Conservation (phyloP, 2,113 vertebrate genomes). For the Gavia stellata region DNA sequence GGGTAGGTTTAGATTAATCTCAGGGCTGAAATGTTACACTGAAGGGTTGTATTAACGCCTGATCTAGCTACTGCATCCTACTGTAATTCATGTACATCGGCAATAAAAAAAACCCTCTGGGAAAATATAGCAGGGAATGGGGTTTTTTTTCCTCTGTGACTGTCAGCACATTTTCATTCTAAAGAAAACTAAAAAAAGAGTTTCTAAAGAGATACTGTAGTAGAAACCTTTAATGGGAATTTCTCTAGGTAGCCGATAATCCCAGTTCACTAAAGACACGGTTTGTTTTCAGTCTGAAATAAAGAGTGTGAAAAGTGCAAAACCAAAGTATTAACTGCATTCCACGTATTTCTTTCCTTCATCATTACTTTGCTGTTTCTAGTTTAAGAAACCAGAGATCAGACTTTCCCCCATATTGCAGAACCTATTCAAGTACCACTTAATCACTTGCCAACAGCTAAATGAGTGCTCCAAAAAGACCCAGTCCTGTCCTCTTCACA, state of each 20-base stretch:
- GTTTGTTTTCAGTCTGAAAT: constrained; percentile 10
- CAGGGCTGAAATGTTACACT: neutral
- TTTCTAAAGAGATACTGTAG: neutral
- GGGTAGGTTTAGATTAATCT: constrained; percentile 49
- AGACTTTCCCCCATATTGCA: constrained; percentile 16
- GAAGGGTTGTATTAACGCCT: constrained; percentile 26
- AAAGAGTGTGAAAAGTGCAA: neutral
- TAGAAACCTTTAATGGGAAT: neutral
- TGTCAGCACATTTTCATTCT: constrained; percentile 26
- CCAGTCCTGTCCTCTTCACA: constrained; percentile 35
- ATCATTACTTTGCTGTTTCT: neutral
- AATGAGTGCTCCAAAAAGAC: constrained; percentile 31
- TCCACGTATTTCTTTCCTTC: neutral
- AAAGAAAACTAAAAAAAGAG: neutral
- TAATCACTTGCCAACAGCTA: constrained; percentile 47
- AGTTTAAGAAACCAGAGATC: constrained; percentile 33
- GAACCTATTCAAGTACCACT: constrained; percentile 22
- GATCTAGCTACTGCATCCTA: constrained; percentile 24
- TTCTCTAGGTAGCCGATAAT: neutral
- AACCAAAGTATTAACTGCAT: neutral
- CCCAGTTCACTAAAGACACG: neutral
- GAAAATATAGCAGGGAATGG: constrained; percentile 11
- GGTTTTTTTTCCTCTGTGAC: neutral
- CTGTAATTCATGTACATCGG: neutral
- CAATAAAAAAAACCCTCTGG: constrained; percentile 59